Conservation (phyloP, 2,797 vertebrate genomes). For the Thripadectes ignobilis region DNA sequence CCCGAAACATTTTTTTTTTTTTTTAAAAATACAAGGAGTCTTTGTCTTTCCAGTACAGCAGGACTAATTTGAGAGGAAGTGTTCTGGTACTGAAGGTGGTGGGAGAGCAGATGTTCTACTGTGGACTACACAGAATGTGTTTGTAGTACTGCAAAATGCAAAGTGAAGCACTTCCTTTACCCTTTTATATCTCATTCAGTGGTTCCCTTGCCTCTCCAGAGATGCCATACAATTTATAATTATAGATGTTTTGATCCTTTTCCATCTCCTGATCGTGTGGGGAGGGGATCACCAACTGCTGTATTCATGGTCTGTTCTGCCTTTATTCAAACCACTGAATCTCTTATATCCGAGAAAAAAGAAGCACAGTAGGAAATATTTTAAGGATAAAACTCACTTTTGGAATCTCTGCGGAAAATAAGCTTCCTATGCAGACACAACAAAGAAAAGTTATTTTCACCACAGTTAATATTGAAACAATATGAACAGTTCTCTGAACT, state of each 20-base stretch:
- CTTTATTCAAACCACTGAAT: background rate
- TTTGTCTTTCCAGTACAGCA: background rate
- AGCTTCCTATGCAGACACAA: background rate
- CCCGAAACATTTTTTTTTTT: background rate
- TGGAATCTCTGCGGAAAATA: background rate
- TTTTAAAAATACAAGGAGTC: background rate
- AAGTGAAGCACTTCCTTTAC: background rate
- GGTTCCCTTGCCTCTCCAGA: background rate
- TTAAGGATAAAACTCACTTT: background rate
- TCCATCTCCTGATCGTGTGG: background rate
- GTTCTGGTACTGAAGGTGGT: background rate
- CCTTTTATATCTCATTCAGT: background rate
- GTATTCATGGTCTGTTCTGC: background rate
- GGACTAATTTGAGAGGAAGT: background rate
- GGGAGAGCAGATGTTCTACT: background rate
- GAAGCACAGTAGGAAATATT: background rate
- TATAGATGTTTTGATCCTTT: background rate
- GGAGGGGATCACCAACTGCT: background rate
- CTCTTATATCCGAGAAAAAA: background rate
- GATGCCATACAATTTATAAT: background rate
- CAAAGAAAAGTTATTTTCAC: background rate
- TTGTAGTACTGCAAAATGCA: background rate
- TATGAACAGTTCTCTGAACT: background rate
- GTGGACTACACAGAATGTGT: background rate
- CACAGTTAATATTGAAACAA: background rate